Base-by-base conservation (phyloP, 2,797 vertebrate genomes). In the Spinibarbus caldwelli region DNA sequence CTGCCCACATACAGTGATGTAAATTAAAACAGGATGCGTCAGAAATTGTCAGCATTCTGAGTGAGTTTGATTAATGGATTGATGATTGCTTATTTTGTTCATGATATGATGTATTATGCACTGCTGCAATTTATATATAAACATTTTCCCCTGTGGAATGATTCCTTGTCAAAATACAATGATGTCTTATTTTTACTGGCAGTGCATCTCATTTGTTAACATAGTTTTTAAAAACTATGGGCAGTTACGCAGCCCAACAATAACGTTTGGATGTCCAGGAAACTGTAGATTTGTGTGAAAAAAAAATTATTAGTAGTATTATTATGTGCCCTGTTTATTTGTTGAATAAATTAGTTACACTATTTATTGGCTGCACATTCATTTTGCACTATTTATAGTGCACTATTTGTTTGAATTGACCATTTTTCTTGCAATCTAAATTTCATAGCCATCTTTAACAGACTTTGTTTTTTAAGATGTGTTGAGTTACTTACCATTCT, bases 1-100 rank as follows among this genome's bases (percentile, higher is more conserved):
- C 15, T 73, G 43, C 71, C n/a, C 71, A 73, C 71, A 73, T 43
- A 19, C 12, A 47, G 15, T 5, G 71, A 73, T 43, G n/a, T 73
- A 73, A 47, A 73, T 47, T 73, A 82, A 54, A 81, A 82, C 43
- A 72, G 23, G 26, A 36, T 54, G 21, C 38, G 67, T 90, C 89
- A 17, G 71, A 73, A 73, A 73, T 43, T 72, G 70, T 29, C 70
- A 72, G 41, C 23, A 47, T 72, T 72, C 17, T 70, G 62, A 66
- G 29, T 41, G 67, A 70, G 21, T 70, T 70, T 72, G 70, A 47
- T 72, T 72, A 72, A 29, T 72, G 41, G 41, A 47, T 29, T 72
- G 70, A 72, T 45, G 64, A 66, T 66, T 72, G n/a, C 47, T 72
- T 43, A 73, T 47, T 43, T 73, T 73, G 43, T 12, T 47, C 7